Percentiles rank a stretch among this genome's conserved stretches.
Evolutionary conservation across 2,888 invertebrate genomes (phyloP).

Genomic region (Helobdella robusta): DNA sequence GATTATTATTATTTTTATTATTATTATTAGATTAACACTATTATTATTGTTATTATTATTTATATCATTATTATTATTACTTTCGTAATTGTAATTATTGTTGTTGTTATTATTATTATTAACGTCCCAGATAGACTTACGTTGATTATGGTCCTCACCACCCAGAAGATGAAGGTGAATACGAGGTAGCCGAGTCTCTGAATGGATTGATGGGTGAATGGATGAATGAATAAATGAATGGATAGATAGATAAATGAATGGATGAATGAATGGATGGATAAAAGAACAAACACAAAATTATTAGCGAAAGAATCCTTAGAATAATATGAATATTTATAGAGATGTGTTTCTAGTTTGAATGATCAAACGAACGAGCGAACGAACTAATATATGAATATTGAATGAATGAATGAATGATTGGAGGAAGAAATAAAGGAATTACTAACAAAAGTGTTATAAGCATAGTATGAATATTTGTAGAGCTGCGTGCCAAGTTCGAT

Average conservation of each 20-base stretch:
- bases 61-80: too few species aligned
- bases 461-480: conserved; percentile 47
- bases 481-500: conserved; percentile 43
- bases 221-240: background rate
- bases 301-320: too few species aligned
- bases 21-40: background rate
- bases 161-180: conserved; percentile 46
- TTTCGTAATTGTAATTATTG: too few species aligned
- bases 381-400: background rate
- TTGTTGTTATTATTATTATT: too few species aligned
- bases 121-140: conserved; percentile 42
- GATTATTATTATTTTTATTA: background rate
- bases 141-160: conserved; percentile 41
- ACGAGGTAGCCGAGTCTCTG: conserved; percentile 46
- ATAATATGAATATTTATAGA: too few species aligned
- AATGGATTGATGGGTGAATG: background rate
- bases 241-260: background rate
- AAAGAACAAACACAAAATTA: too few species aligned
- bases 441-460: conserved; percentile 48
- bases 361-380: background rate
- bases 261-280: too few species aligned
- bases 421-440: background rate
- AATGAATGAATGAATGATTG: background rate
- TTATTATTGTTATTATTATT: too few species aligned
- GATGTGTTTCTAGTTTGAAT: too few species aligned